Evolutionary conservation across 2,888 invertebrate genomes (phyloP).

Genomic region (Sesia bembeciformis): DNA sequence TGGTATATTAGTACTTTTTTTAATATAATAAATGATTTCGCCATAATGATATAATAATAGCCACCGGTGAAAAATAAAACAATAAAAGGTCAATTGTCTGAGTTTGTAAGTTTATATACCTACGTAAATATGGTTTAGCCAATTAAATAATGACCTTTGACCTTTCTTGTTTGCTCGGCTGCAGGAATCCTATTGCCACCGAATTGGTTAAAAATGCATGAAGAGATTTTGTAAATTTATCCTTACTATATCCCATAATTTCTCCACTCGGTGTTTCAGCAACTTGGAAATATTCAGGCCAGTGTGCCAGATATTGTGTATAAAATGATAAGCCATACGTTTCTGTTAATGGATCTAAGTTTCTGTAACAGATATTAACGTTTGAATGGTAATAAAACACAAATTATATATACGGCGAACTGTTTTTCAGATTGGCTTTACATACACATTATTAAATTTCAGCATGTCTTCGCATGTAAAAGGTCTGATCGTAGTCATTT

Average conservation of each 20-base stretch:
- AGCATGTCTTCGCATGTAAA: conserved; percentile 96
- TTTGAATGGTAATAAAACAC: background rate
- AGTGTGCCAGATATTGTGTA: conserved; percentile 97
- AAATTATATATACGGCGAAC: background rate
- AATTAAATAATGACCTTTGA: too few species aligned
- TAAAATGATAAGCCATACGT: conserved; percentile 97
- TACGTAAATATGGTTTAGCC: too few species aligned
- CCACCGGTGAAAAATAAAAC: too few species aligned
- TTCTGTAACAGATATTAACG: conserved; percentile 70
- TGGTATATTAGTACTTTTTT: too few species aligned
- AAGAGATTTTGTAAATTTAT: background rate
- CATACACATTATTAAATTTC: conserved; percentile 96
- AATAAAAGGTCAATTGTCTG: too few species aligned
- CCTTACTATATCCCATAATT: conserved; percentile 99
- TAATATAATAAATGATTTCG: too few species aligned
- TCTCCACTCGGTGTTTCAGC: conserved; percentile 96
- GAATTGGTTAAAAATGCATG: too few species aligned
- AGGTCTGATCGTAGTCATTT: conserved; percentile 93
- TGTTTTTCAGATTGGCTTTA: conserved; percentile 16
- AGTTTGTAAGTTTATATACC: too few species aligned
- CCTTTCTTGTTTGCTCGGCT: too few species aligned
- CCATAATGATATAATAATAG: too few species aligned
- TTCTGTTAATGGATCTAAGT: conserved; percentile 97
- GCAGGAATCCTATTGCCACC: too few species aligned
- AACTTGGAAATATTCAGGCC: conserved; percentile 99